A percentile compares a stretch with the other conserved stretches of the same genome.
These are phyloP conservation scores for Pseudomyrmex gracilis DNA, from an alignment of 1,140 invertebrate species.

Conservation along the genomic window DNA sequence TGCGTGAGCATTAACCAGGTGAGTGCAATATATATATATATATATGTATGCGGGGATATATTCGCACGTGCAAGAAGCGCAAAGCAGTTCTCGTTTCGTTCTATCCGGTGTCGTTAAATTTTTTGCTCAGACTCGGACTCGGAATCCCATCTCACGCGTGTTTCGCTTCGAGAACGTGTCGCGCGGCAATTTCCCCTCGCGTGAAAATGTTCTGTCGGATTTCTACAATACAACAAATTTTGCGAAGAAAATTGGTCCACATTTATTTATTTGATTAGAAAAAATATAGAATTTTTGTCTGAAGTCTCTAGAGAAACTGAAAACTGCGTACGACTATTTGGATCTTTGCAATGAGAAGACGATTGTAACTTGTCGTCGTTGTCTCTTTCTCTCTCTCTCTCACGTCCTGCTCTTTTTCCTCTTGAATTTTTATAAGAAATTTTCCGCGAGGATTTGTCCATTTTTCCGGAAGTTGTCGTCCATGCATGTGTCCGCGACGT, in stretches of 20 bases:
- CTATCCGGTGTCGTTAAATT: constrained; percentile 35
- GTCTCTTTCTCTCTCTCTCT: not conserved
- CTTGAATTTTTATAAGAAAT: not conserved
- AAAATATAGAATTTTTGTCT: not conserved
- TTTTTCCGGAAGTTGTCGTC: constrained; percentile 15
- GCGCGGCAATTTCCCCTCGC: not conserved
- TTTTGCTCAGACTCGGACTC: constrained; percentile 17
- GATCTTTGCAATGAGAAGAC: not conserved
- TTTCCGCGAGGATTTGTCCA: not conserved
- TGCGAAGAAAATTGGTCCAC: not conserved
- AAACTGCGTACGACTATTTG: not conserved
- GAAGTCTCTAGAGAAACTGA: no score
- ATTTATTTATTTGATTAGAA: not conserved
- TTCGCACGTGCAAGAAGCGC: constrained; percentile 18
- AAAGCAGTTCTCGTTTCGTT: constrained; percentile 12
- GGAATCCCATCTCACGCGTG: not conserved
- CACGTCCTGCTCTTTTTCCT: not conserved
- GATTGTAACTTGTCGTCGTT: not conserved
- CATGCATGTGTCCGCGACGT: not conserved
- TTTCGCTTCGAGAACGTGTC: not conserved
- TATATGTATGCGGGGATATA: not conserved
- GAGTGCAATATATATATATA: not conserved
- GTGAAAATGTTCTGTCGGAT: no score
- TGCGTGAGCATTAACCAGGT: constrained; percentile 19
- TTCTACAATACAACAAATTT: not conserved